Evolutionary conservation across 2,797 vertebrate species (phyloP).

Genomic region (Aulostomus chinensis): DNA sequence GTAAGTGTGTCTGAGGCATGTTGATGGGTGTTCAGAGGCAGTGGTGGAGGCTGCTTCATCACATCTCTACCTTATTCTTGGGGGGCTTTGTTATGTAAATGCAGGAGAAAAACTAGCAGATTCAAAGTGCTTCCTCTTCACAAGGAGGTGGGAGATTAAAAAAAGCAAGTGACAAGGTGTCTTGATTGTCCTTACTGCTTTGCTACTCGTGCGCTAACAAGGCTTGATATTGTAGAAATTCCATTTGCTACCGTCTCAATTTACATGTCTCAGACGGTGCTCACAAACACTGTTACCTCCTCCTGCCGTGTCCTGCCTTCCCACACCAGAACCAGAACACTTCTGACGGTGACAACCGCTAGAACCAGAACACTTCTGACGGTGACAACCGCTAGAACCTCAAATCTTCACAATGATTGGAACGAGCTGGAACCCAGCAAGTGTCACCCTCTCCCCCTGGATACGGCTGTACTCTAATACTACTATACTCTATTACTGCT

Average conservation of each 20-base stretch:
- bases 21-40: slow-evolving; percentile 69
- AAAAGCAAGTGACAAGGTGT: slow-evolving; percentile 92
- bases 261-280: slow-evolving; percentile 89
- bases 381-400: slow-evolving; percentile 39
- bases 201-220: slow-evolving; percentile 94
- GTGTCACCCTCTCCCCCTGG: too few relatives aligned
- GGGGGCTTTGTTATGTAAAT: slow-evolving; percentile 99
- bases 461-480: too few relatives aligned
- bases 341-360: slow-evolving; percentile 40
- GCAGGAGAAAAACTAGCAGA: slow-evolving; percentile 88
- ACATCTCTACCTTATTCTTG: slow-evolving; percentile 93
- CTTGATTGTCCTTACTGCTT: slow-evolving; percentile 95
- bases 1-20: slow-evolving; percentile 53
- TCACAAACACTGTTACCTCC: slow-evolving; percentile 87
- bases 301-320: slow-evolving; percentile 24
- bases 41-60: slow-evolving; percentile 82
- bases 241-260: slow-evolving; percentile 91
- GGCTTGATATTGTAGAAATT: slow-evolving; percentile 95
- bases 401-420: too few relatives aligned
- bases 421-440: too few relatives aligned
- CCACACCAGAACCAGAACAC: neutral
- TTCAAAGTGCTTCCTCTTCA: slow-evolving; percentile 97
- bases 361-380: slow-evolving; percentile 27
- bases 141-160: slow-evolving; percentile 92
- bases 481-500: too few relatives aligned